These are phyloP conservation scores for Daphoenositta chrysoptera DNA, from an alignment of 2,113 vertebrate species.

Conservation along the genomic window DNA sequence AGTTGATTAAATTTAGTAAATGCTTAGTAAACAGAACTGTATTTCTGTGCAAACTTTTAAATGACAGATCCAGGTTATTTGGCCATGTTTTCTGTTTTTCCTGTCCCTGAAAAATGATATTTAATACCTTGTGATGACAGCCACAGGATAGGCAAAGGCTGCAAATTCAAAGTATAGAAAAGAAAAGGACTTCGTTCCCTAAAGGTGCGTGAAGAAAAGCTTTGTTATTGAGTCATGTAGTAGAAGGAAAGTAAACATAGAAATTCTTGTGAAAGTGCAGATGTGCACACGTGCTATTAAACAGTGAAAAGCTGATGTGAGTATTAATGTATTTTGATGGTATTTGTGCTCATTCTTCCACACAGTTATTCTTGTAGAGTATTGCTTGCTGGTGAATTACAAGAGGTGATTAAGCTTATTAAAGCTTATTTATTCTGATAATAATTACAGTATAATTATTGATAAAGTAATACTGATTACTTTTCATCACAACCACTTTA, in stretches of 20 bases:
- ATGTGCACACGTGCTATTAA: neutral
- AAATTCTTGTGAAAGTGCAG: neutral
- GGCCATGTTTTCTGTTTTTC: neutral
- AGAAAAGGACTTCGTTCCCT: neutral
- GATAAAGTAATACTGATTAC: no score
- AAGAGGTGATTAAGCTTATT: neutral
- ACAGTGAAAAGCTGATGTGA: neutral
- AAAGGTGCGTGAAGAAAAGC: neutral
- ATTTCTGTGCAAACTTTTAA: neutral
- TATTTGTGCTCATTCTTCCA: neutral
- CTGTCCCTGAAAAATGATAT: neutral
- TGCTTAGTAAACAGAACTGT: neutral
- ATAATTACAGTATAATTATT: no score
- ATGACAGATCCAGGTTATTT: neutral
- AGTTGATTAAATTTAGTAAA: neutral
- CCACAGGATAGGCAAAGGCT: neutral
- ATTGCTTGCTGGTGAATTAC: neutral
- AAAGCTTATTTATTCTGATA: neutral
- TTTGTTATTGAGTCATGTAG: neutral
- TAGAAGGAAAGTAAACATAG: neutral
- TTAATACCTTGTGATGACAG: neutral
- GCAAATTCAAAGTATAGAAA: neutral
- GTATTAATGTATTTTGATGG: neutral
- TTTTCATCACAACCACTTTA: neutral
- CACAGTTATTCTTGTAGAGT: neutral